Conservation (phyloP, 2,797 vertebrate species). For the Cossypha caffra region DNA sequence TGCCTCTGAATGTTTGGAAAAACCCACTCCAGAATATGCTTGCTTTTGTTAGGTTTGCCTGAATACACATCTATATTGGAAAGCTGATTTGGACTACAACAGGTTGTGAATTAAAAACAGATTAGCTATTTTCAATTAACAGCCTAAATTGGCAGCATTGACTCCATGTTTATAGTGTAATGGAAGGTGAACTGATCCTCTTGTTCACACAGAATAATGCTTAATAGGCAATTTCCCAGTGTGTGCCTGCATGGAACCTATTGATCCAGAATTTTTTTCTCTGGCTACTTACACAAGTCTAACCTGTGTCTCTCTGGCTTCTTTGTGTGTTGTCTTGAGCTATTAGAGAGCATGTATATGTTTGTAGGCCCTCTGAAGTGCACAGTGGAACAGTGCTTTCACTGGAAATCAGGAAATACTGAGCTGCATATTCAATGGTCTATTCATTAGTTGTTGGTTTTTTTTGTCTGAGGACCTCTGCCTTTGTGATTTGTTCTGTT, state of each 20-base stretch:
- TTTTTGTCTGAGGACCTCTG: neutral
- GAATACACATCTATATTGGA: neutral
- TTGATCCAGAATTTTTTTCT: neutral
- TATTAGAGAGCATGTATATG: neutral
- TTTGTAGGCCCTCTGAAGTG: neutral
- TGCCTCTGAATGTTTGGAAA: neutral
- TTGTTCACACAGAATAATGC: neutral
- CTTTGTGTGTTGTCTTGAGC: neutral
- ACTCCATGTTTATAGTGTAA: neutral
- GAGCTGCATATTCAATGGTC: neutral
- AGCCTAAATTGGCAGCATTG: neutral
- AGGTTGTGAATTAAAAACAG: neutral
- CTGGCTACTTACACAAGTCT: neutral
- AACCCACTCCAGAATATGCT: neutral
- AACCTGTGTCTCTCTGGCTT: neutral
- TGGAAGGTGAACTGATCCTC: neutral
- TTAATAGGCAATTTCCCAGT: neutral
- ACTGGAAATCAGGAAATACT: neutral
- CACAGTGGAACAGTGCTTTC: neutral
- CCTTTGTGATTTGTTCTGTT: neutral
- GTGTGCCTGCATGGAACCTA: neutral
- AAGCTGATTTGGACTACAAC: neutral
- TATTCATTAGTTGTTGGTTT: accelerated
- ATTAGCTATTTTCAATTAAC: neutral
- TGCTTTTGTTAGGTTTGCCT: neutral